Percentiles rank a stretch among this genome's conserved stretches.
These are phyloP conservation scores for Nyctibius bracteatus DNA, from an alignment of 2,113 vertebrate species.

Conservation along the genomic window DNA sequence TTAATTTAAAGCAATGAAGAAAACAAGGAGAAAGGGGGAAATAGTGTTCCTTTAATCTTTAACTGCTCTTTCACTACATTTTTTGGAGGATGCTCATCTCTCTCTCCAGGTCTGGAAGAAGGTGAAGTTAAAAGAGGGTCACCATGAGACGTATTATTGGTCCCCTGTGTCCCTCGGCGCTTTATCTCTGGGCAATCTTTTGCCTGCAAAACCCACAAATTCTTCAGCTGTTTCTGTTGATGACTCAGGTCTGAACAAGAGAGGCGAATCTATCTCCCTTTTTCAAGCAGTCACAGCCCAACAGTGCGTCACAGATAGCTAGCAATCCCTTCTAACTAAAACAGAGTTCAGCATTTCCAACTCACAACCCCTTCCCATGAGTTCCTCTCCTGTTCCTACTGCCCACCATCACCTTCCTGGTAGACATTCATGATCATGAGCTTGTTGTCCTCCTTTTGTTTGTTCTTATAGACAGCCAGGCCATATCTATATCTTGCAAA, in stretches of 20 bases:
- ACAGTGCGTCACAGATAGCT: background rate
- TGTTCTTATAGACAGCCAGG: background rate
- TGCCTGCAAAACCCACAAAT: background rate
- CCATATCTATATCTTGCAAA: background rate
- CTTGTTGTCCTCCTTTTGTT: background rate
- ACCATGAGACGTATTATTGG: background rate
- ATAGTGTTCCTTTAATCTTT: background rate
- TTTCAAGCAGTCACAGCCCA: background rate
- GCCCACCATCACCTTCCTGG: background rate
- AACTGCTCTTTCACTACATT: background rate
- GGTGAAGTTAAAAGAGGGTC: background rate
- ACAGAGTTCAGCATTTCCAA: background rate
- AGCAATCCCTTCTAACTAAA: background rate
- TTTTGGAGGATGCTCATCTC: background rate
- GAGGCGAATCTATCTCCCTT: background rate
- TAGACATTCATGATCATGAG: background rate
- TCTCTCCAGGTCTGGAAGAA: background rate
- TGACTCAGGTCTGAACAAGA: background rate
- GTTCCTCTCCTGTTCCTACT: background rate
- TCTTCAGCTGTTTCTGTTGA: background rate
- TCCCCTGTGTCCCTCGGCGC: accelerated
- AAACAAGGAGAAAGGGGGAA: background rate
- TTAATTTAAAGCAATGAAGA: background rate
- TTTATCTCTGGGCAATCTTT: background rate
- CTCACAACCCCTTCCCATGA: background rate